phyloP scores from a whole-genome alignment of 2,888 invertebrate species.

The Acleris emargana region DNA sequence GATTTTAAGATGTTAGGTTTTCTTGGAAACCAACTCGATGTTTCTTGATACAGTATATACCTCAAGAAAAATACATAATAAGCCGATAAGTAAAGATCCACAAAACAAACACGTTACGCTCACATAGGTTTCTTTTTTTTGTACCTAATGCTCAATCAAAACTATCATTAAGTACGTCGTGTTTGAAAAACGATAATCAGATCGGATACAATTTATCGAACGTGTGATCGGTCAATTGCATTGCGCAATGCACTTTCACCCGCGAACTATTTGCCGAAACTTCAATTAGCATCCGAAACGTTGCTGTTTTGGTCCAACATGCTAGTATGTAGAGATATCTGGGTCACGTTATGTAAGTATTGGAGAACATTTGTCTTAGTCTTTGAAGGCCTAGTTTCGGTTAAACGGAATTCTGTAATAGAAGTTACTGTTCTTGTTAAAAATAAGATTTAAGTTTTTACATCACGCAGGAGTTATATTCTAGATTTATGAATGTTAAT shows the following conservation, averaged over 20 bases:
- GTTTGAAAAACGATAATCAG: constrained; percentile 25
- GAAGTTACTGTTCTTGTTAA: neutral
- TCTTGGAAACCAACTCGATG: no score
- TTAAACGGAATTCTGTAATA: neutral
- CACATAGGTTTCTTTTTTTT: neutral
- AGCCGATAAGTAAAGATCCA: no score
- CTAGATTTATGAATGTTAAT: no score
- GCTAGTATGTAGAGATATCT: constrained; percentile 37
- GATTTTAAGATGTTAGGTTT: no score
- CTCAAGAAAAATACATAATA: no score
- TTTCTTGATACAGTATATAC: no score
- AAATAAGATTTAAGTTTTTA: no score
- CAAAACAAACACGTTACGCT: no score
- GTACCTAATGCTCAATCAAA: neutral
- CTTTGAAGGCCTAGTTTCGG: constrained; percentile 10
- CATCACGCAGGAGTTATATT: no score
- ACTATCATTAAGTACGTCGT: constrained; percentile 5
- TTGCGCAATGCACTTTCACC: constrained; percentile 72
- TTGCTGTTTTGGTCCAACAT: constrained; percentile 47
- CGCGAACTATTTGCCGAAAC: constrained; percentile 57
- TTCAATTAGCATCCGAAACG: constrained; percentile 72
- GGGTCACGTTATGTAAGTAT: constrained; percentile 33
- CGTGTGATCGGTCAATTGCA: constrained; percentile 54
- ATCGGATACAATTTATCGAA: constrained; percentile 40
- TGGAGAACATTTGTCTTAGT: constrained; percentile 26